A percentile compares a stretch with the other conserved stretches of the same genome.
Conservation (phyloP, 2,797 vertebrate species). For the Taeniopygia guttata region DNA sequence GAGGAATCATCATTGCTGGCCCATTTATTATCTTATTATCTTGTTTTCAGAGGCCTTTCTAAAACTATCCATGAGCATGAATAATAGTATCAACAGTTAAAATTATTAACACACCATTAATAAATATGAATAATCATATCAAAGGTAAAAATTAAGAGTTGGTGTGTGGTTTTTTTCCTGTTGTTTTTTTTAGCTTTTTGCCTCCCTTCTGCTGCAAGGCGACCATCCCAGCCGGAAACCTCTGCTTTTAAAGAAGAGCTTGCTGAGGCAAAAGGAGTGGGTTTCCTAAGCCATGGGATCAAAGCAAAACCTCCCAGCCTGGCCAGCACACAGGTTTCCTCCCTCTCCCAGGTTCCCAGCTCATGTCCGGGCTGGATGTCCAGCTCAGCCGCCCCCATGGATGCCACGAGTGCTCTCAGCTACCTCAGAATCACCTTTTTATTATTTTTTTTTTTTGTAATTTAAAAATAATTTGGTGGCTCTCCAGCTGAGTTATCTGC, state of each 20-base stretch:
- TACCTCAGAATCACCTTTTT: background rate
- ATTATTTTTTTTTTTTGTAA: background rate
- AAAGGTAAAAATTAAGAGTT: background rate
- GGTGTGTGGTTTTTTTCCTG: rapidly evolving
- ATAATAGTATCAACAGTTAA: background rate
- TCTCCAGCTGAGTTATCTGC: conserved; percentile 69
- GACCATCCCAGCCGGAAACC: background rate
- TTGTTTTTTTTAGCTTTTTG: background rate
- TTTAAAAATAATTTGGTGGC: conserved; percentile 58
- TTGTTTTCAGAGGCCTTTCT: background rate
- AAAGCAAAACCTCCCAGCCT: conserved; percentile 58
- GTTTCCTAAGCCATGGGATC: conserved; percentile 57
- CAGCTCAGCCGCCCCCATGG: conserved; percentile 14
- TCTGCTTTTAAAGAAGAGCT: conserved; percentile 69
- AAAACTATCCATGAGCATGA: background rate
- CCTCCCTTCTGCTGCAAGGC: background rate
- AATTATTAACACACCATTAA: background rate
- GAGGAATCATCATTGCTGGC: background rate
- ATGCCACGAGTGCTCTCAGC: background rate
- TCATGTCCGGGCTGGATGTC: conserved; percentile 19
- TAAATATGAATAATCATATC: background rate
- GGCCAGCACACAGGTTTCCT: conserved; percentile 75
- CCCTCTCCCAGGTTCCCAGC: conserved; percentile 64
- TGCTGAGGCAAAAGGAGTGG: conserved; percentile 62
- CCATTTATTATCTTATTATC: conserved; percentile 12